These are phyloP conservation scores for Nasonia oneida DNA, from an alignment of 2,888 invertebrate species.

Conservation along the genomic window DNA sequence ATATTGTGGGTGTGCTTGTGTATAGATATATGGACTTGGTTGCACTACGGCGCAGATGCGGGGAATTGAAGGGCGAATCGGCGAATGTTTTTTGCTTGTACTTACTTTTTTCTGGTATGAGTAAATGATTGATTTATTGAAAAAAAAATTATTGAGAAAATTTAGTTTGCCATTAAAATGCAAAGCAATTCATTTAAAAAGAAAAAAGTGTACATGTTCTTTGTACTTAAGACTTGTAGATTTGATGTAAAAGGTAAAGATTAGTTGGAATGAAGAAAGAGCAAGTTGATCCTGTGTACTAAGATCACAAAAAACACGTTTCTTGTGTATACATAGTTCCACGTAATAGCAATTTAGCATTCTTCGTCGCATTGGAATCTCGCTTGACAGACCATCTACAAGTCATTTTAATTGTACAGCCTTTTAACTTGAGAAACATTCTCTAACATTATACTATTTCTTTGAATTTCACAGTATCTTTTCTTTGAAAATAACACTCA, in stretches of 20 bases:
- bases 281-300: slow-evolving; percentile 1
- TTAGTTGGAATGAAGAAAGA: slow-evolving; percentile 17
- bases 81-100: too few relatives aligned
- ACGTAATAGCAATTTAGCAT: slow-evolving; percentile 33
- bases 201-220: too few relatives aligned
- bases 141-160: too few relatives aligned
- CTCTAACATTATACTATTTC: slow-evolving; percentile 4
- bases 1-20: too few relatives aligned
- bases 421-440: slow-evolving; percentile 10
- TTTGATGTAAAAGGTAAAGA: not conserved
- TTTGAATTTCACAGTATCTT: not conserved
- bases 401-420: slow-evolving; percentile 20
- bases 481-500: not conserved
- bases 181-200: too few relatives aligned
- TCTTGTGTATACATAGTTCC: slow-evolving; percentile 31
- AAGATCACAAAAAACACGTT: slow-evolving; percentile 6
- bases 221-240: slow-evolving; percentile 2
- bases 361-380: slow-evolving; percentile 25
- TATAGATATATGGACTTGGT: too few relatives aligned
- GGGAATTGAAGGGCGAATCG: too few relatives aligned
- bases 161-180: too few relatives aligned
- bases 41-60: too few relatives aligned
- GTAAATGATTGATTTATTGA: too few relatives aligned
- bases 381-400: not conserved
- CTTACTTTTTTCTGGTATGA: too few relatives aligned